phyloP scores from a whole-genome alignment of 2,797 vertebrate species.

The Cryptoprocta ferox region DNA sequence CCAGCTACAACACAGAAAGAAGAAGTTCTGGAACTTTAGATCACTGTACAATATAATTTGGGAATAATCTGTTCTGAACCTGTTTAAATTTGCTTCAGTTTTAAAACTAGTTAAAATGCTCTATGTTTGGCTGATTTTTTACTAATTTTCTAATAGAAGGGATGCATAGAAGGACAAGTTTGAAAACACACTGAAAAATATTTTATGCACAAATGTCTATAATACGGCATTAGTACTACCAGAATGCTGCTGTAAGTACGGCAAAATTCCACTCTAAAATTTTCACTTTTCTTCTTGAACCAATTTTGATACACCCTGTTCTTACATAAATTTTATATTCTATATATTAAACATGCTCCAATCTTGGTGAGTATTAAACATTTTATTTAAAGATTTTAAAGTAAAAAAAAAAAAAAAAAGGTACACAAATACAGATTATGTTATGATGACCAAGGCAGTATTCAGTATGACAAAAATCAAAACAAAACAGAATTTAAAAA shows the following conservation, averaged over 20 bases:
- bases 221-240: not conserved
- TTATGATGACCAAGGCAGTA: slow-evolving; percentile 72
- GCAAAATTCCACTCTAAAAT: slow-evolving; percentile 28
- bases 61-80: not conserved
- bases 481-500: slow-evolving; percentile 64
- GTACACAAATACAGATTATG: slow-evolving; percentile 85
- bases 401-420: slow-evolving; percentile 83
- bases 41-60: not conserved
- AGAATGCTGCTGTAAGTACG: not conserved
- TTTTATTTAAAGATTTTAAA: slow-evolving; percentile 87
- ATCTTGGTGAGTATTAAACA: slow-evolving; percentile 78
- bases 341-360: slow-evolving; percentile 54
- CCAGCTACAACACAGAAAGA: not conserved
- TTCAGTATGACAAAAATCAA: slow-evolving; percentile 79
- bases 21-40: slow-evolving; percentile 12
- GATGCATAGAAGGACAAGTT: not conserved
- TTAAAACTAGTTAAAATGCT: slow-evolving; percentile 24
- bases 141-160: slow-evolving; percentile 28
- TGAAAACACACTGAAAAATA: not conserved
- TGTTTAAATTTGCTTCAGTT: not conserved
- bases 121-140: not conserved
- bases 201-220: slow-evolving; percentile 2
- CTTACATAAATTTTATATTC: not conserved
- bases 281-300: not conserved
- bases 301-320: slow-evolving; percentile 23